Conservation (phyloP, 2,797 vertebrate genomes). For the Carduelis carduelis region DNA sequence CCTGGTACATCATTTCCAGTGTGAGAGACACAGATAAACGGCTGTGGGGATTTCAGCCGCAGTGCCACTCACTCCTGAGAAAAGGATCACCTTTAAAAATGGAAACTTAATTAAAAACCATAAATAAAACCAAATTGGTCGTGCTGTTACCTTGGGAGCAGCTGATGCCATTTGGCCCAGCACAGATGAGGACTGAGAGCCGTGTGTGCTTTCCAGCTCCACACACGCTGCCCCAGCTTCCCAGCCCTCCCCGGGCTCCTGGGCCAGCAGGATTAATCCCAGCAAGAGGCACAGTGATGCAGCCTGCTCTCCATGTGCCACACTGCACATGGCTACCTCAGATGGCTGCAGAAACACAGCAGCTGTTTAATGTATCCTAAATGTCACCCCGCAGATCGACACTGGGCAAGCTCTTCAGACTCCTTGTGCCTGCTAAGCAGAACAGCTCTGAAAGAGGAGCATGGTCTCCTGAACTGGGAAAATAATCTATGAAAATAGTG, state of each 20-base stretch:
- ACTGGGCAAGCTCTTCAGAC: not conserved
- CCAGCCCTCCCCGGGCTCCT: not conserved
- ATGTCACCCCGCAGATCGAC: not conserved
- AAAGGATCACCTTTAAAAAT: slow-evolving; percentile 14
- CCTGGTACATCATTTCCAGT: not conserved
- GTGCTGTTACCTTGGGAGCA: not conserved
- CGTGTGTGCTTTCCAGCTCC: not conserved
- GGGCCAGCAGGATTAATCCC: slow-evolving; percentile 39
- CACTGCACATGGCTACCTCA: not conserved
- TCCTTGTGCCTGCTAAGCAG: not conserved
- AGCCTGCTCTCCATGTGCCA: not conserved
- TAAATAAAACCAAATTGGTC: not conserved
- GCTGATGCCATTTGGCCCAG: slow-evolving; percentile 12
- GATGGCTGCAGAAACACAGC: not conserved
- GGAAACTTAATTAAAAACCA: slow-evolving; percentile 28
- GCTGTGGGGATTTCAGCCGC: not conserved
- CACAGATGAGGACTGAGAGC: not conserved
- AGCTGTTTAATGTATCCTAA: not conserved
- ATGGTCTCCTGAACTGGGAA: not conserved
- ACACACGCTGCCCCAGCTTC: accelerated
- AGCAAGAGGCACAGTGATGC: not conserved
- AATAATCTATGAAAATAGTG: not conserved
- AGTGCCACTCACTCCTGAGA: accelerated
- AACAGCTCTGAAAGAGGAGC: accelerated
- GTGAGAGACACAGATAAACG: not conserved